Percentiles rank a stretch among this genome's conserved stretches.
These are phyloP conservation scores for Aegotheles bennettii DNA, from an alignment of 2,113 vertebrate species.

Conservation along the genomic window DNA sequence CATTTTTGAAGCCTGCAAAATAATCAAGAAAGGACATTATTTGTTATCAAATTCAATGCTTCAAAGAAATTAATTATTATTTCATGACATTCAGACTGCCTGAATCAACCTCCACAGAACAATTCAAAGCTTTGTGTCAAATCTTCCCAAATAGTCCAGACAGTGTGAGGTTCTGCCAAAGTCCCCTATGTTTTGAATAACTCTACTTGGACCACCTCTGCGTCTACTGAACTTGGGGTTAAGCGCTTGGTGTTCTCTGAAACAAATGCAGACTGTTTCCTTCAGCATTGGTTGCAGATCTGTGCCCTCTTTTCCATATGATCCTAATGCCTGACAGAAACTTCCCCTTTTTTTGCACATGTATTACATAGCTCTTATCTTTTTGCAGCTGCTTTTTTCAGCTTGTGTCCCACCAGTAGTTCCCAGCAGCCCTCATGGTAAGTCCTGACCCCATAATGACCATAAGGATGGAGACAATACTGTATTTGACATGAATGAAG, in stretches of 20 bases:
- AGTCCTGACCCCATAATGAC: neutral
- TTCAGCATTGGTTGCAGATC: neutral
- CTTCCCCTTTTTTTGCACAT: neutral
- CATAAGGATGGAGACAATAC: neutral
- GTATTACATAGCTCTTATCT: neutral
- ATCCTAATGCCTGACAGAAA: neutral
- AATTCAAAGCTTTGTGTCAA: neutral
- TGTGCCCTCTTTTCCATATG: neutral
- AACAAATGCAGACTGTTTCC: neutral
- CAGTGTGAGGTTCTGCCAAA: neutral
- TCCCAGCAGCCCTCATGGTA: neutral
- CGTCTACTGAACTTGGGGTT: neutral
- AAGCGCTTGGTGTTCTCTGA: neutral
- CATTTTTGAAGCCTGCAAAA: conserved; percentile 87
- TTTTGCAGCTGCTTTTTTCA: neutral
- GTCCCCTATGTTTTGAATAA: neutral
- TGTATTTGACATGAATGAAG: neutral
- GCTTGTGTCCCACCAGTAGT: neutral
- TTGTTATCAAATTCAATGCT: neutral
- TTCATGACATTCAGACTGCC: neutral
- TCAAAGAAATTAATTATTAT: neutral
- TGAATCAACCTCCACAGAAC: neutral
- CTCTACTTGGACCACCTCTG: neutral
- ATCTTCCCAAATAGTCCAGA: neutral
- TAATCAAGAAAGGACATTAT: neutral